Evolutionary conservation across 2,888 invertebrate genomes (phyloP).

Genomic region (Fabriciana adippe): DNA sequence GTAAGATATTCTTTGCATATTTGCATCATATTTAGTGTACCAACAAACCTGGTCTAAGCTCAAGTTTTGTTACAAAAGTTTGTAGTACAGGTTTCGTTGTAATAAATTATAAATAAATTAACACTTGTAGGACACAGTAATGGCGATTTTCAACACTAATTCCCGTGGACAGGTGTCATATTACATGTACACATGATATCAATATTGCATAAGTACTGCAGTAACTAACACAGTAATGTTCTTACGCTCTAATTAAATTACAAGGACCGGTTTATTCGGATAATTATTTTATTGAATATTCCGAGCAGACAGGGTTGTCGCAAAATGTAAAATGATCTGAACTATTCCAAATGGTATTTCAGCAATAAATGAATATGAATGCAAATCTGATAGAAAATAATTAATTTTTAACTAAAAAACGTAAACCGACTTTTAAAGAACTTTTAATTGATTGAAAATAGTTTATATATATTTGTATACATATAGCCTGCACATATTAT

Average conservation of each 20-base stretch:
- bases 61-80: slow-evolving; percentile 19
- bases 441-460: too few species aligned
- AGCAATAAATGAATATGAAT: too few species aligned
- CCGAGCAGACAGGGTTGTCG: slow-evolving; percentile 23
- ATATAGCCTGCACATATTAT: too few species aligned
- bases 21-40: slow-evolving; percentile 12
- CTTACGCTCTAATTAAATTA: slow-evolving; percentile 71
- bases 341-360: neutral
- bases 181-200: slow-evolving; percentile 53
- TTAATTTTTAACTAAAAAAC: too few species aligned
- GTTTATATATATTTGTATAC: too few species aligned
- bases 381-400: too few species aligned
- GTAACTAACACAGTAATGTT: slow-evolving; percentile 56
- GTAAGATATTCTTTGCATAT: neutral
- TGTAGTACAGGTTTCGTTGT: slow-evolving; percentile 30
- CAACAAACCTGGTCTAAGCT: slow-evolving; percentile 8
- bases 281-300: slow-evolving; percentile 35
- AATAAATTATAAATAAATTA: slow-evolving; percentile 45
- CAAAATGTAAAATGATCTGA: neutral
- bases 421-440: too few species aligned
- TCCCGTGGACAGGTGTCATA: slow-evolving; percentile 59
- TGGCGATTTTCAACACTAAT: slow-evolving; percentile 55
- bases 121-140: slow-evolving; percentile 50
- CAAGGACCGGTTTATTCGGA: slow-evolving; percentile 57
- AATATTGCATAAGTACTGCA: slow-evolving; percentile 57